Evolutionary conservation across 2,888 invertebrate genomes (phyloP).

Genomic region (Rhodophaea formosa): DNA sequence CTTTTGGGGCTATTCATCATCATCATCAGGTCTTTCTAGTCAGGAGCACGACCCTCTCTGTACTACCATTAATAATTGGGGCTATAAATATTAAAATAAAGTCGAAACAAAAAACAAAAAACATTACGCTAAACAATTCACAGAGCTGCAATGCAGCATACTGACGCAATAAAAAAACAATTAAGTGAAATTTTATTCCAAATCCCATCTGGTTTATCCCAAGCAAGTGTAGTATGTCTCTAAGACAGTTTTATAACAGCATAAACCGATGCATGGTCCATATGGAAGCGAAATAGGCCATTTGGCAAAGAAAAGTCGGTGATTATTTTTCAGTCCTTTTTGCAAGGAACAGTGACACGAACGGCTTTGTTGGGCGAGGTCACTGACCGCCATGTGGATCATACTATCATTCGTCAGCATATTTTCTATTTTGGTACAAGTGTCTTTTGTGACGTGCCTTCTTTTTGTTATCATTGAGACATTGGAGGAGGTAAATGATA

Average conservation of each 20-base stretch:
- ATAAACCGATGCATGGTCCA: conserved; percentile 14
- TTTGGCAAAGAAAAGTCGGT: conserved; percentile 19
- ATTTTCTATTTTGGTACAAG: conserved; percentile 32
- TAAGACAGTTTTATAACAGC: conserved; percentile 14
- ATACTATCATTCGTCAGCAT: conserved; percentile 1
- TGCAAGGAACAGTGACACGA: conserved; percentile 9
- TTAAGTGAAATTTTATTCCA: conserved; percentile 8
- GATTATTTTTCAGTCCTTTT: conserved; percentile 17
- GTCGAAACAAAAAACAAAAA: not conserved
- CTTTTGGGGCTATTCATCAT: too few species aligned
- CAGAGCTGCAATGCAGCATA: conserved; percentile 8
- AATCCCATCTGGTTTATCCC: conserved; percentile 6
- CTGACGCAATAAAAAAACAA: not conserved
- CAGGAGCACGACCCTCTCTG: too few species aligned
- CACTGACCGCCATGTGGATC: conserved; percentile 5
- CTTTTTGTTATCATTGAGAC: too few species aligned
- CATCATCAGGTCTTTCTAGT: too few species aligned
- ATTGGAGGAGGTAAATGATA: too few species aligned
- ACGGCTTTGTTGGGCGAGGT: conserved; percentile 13
- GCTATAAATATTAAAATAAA: not conserved
- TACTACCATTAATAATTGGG: too few species aligned
- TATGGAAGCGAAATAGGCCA: conserved; percentile 18
- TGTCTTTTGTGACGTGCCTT: not conserved
- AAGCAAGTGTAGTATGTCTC: conserved; percentile 6
- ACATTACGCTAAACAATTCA: not conserved